Evolutionary conservation across 2,113 vertebrate species (phyloP), one percentile per base, ranked within the genome.

Genomic region (Pseudorectes ferrugineus): DNA sequence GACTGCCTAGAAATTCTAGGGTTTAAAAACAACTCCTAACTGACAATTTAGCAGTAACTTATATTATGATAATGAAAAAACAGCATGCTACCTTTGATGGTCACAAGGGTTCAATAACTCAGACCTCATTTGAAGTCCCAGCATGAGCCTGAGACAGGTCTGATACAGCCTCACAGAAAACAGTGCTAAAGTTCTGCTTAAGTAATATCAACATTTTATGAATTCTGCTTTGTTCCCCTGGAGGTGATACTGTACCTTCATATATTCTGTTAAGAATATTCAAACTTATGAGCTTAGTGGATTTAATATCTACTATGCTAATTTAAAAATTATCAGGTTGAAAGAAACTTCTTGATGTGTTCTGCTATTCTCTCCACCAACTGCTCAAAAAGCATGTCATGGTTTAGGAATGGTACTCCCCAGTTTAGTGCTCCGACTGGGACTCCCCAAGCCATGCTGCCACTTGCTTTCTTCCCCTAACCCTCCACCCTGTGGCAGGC

Each of bases 381-480:
- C 11, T 36, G 13, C 19, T 61, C 38, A 48, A 81, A 80, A 95
- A 24, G 38, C 11, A 11, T 12, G 9, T 25, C 10, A 4, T 29
- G 6, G 9, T 74, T 66, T 45, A 45, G 24, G 20, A n/a, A 46
- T 11, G 6, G 9, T 9, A 22, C 20, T 59, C 20, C 5, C 13
- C 15, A 38, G 36, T 45, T 52, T 25, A 25, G 16, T n/a, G 12
- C 9, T 51, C 33, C 38, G 14, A 38, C 38, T 21, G 24, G 58
- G 20, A 74, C 9, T 10, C 23, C 11, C 57, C n/a, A 52, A 46
- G 21, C n/a, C 20, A 10, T 13, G 15, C 16, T 51, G 36, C 10
- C 43, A 14, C 18, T 51, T 0, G 0, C 12, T 73, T 36, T 43
- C 28, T 51, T 10, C 12, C 10, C 11, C 9, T 36, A 24, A 16